A percentile compares a stretch with the other conserved stretches of the same genome.
Conservation (phyloP, 2,113 vertebrate genomes). For the Lophura nycthemera region DNA sequence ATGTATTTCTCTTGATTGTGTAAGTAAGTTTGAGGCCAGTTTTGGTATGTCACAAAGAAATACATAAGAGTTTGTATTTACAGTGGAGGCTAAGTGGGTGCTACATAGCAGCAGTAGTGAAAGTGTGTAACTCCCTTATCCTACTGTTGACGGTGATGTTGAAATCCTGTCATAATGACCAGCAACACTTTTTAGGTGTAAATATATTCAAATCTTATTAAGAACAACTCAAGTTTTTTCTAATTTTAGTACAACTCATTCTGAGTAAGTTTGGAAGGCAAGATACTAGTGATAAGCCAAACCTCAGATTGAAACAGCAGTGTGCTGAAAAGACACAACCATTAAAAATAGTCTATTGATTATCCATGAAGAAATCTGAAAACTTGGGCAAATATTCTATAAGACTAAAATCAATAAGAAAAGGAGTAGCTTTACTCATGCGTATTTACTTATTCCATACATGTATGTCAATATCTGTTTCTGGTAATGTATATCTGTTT, state of each 20-base stretch:
- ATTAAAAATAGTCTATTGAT: slow-evolving; percentile 12
- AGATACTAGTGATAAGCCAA: slow-evolving; percentile 13
- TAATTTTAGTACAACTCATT: slow-evolving; percentile 10
- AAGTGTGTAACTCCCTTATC: background rate
- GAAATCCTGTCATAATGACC: background rate
- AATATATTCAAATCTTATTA: slow-evolving; percentile 15
- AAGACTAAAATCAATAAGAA: background rate
- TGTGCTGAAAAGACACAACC: background rate
- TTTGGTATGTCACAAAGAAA: background rate
- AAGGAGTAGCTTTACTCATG: background rate
- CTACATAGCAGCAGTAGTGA: background rate
- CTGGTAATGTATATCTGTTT: background rate
- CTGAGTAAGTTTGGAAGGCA: slow-evolving; percentile 10
- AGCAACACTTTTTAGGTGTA: background rate
- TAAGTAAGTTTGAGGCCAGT: background rate
- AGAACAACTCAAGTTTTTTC: background rate
- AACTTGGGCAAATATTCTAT: background rate
- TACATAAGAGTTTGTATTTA: background rate
- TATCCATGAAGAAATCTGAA: background rate
- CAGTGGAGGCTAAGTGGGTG: background rate
- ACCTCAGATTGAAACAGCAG: background rate
- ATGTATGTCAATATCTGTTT: background rate
- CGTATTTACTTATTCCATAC: background rate
- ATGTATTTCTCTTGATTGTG: background rate
- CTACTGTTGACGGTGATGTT: background rate